A percentile compares a stretch with the other conserved stretches of the same genome.
phyloP scores from a whole-genome alignment of 2,888 invertebrate species.

The Sabatieria punctata region DNA sequence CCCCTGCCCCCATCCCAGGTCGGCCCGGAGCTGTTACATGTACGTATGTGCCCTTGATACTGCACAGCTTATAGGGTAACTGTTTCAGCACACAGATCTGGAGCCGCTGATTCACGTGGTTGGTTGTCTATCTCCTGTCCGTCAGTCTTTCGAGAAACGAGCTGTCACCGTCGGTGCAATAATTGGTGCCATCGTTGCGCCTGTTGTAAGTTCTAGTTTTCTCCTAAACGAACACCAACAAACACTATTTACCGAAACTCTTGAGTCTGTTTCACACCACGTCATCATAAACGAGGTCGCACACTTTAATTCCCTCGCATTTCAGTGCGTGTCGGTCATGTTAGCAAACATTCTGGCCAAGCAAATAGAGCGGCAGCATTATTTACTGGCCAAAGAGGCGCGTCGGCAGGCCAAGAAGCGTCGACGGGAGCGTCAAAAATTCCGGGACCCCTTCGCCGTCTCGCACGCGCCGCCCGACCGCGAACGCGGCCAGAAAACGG shows the following conservation, averaged over 20 bases:
- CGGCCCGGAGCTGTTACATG: too few relatives aligned
- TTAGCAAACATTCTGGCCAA: constrained; percentile 26
- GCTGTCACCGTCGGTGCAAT: constrained; percentile 27
- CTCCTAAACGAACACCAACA: too few relatives aligned
- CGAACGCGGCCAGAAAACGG: neutral
- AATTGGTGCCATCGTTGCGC: constrained; percentile 26
- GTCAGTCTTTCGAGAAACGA: constrained; percentile 25
- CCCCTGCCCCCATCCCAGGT: too few relatives aligned
- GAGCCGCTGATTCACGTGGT: constrained; percentile 10
- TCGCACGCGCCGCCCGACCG: neutral
- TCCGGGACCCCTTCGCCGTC: constrained; percentile 6
- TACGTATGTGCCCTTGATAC: neutral
- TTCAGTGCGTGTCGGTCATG: constrained; percentile 26
- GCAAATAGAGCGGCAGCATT: constrained; percentile 30
- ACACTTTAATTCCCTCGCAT: too few relatives aligned
- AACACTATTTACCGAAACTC: too few relatives aligned
- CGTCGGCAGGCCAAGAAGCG: constrained; percentile 20
- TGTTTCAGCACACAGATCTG: constrained; percentile 8
- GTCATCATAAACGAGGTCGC: too few relatives aligned
- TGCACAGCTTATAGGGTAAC: neutral
- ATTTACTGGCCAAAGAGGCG: constrained; percentile 24
- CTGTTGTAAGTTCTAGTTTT: constrained; percentile 21
- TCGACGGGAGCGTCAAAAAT: constrained; percentile 2
- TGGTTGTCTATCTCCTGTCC: constrained; percentile 26
- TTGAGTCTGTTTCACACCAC: too few relatives aligned